Percentiles rank a stretch among this genome's conserved stretches.
phyloP scores from a whole-genome alignment of 2,113 vertebrate genomes.

The Epinephelus lanceolatus region DNA sequence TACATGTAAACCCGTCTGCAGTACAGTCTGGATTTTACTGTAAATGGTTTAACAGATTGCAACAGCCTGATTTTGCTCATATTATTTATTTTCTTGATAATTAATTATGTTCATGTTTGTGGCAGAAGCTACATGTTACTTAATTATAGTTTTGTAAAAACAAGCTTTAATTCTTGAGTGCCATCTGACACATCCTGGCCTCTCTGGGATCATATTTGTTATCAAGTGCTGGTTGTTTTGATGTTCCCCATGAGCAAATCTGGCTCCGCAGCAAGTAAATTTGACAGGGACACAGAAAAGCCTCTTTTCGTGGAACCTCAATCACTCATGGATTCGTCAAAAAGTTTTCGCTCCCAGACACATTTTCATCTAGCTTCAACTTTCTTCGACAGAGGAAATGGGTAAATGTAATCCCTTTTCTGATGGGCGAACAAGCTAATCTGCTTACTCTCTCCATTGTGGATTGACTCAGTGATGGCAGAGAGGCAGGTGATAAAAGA shows the following conservation, averaged over 20 bases:
- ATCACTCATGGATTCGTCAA: constrained; percentile 65
- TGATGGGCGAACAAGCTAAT: constrained; percentile 77
- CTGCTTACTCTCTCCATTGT: constrained; percentile 73
- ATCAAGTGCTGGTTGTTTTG: constrained; percentile 44
- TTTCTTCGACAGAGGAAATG: constrained; percentile 49
- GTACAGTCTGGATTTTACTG: not conserved
- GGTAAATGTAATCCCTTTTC: constrained; percentile 73
- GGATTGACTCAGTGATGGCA: constrained; percentile 65
- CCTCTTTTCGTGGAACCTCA: constrained; percentile 60
- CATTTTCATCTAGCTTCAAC: constrained; percentile 66
- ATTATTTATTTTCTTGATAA: not conserved
- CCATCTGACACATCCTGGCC: not conserved
- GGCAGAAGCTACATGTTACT: not conserved
- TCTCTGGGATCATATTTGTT: constrained; percentile 41
- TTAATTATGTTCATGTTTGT: not conserved
- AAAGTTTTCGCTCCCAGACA: constrained; percentile 56
- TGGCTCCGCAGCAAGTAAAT: constrained; percentile 32
- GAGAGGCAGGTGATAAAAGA: constrained; percentile 74
- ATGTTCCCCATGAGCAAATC: constrained; percentile 55
- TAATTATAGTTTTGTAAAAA: constrained; percentile 14
- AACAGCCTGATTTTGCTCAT: not conserved
- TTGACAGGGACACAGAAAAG: constrained; percentile 64
- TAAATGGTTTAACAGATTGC: not conserved
- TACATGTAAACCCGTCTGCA: not conserved
- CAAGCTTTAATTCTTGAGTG: not conserved